Conservation (phyloP, 1,140 invertebrate genomes). For the Lepidurus couesii region DNA sequence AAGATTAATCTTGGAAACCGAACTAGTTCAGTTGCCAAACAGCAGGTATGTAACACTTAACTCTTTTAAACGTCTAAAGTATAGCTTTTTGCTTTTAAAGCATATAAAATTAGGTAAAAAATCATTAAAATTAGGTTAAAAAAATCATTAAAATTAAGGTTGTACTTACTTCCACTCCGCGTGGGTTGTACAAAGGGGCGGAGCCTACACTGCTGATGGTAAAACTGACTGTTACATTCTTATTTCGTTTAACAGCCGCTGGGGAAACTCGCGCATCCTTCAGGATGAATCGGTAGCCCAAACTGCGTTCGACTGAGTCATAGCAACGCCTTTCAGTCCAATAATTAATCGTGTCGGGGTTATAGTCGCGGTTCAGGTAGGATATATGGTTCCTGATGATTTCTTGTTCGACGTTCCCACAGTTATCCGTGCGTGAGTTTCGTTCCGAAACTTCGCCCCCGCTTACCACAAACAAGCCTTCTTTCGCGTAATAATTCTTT, state of each 20-base stretch:
- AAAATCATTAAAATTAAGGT: background rate
- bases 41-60: too few species aligned
- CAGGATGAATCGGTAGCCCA: conserved; percentile 30
- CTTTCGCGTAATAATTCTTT: background rate
- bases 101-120: too few species aligned
- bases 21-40: too few species aligned
- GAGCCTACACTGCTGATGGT: conserved; percentile 26
- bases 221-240: conserved; percentile 1
- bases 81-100: too few species aligned
- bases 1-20: background rate
- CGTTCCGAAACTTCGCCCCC: conserved; percentile 26
- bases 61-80: too few species aligned
- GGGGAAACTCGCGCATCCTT: background rate
- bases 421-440: background rate
- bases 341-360: background rate
- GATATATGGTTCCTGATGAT: conserved; percentile 15
- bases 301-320: background rate
- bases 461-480: conserved; percentile 11
- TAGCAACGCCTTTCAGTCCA: conserved; percentile 23
- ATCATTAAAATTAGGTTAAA: background rate
- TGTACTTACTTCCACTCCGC: conserved; percentile 16
- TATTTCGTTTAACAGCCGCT: conserved; percentile 1
- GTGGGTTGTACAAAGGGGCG: conserved; percentile 29
- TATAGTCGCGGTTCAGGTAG: conserved; percentile 30
- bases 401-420: conserved; percentile 3